A percentile compares a stretch with the other conserved stretches of the same genome.
Conservation (phyloP, 2,113 vertebrate genomes). For the Phocoena sinus region DNA sequence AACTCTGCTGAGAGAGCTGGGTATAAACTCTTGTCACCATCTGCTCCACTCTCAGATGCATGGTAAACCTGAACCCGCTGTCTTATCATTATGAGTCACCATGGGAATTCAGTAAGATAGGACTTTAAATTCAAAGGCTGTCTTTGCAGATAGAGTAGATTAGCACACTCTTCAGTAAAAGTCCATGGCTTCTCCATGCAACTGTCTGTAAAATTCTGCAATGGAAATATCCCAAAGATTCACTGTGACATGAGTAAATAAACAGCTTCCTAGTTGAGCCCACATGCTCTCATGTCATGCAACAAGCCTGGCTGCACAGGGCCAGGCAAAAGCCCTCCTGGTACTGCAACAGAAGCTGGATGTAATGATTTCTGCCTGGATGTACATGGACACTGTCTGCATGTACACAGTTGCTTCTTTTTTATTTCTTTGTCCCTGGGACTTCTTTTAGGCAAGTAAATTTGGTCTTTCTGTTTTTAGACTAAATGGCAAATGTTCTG, state of each 20-base stretch:
- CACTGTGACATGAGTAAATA: background rate
- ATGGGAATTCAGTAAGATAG: background rate
- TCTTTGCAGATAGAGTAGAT: background rate
- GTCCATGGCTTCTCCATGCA: too few species aligned
- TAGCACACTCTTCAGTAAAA: background rate
- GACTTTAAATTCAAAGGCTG: background rate
- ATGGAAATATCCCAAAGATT: background rate
- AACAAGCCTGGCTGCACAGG: background rate
- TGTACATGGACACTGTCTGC: background rate
- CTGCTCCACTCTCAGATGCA: background rate
- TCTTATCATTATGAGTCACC: background rate
- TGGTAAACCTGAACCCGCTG: background rate
- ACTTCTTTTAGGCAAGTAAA: background rate
- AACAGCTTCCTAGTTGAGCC: background rate
- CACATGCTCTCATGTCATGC: accelerated
- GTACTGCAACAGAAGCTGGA: accelerated
- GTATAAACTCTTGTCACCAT: too few species aligned
- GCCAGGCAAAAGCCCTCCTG: background rate
- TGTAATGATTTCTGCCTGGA: background rate
- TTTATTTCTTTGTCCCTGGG: background rate
- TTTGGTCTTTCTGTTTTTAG: background rate
- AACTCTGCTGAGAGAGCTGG: background rate
- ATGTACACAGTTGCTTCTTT: accelerated
- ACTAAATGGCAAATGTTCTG: background rate
- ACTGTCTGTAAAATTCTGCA: background rate